phyloP scores from a whole-genome alignment of 2,113 vertebrate genomes.

The Lanius ludovicianus region DNA sequence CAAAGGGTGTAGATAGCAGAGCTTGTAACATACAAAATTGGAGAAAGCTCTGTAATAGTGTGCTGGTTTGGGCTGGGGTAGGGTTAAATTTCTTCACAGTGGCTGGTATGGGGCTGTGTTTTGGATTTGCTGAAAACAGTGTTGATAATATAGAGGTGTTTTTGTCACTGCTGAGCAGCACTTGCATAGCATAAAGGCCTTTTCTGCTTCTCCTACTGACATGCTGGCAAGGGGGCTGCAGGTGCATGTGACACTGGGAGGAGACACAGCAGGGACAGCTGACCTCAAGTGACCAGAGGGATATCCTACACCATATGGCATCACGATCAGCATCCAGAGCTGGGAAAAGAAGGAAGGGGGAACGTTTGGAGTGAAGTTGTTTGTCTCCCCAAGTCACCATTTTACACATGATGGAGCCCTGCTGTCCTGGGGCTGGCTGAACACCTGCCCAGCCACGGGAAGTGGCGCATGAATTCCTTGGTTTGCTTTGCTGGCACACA shows the following conservation, averaged over 20 bases:
- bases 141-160: not conserved
- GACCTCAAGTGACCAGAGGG: not conserved
- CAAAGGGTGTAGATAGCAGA: not conserved
- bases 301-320: not conserved
- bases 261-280: not conserved
- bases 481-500: not conserved
- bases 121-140: not conserved
- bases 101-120: not conserved
- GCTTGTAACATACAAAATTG: not conserved
- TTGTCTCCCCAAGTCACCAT: not conserved
- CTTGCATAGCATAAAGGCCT: not conserved
- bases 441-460: not conserved
- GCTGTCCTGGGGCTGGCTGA: not conserved
- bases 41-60: fast-evolving
- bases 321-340: not conserved
- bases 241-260: not conserved
- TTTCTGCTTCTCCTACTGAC: not conserved
- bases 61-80: not conserved
- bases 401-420: not conserved
- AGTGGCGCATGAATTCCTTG: not conserved
- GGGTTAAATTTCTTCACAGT: not conserved
- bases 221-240: fast-evolving
- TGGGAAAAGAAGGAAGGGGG: not conserved
- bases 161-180: not conserved
- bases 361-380: not conserved